These are phyloP conservation scores for Caenorhabditis sp. DNA, from an alignment of 2,888 invertebrate genomes.

Conservation along the genomic window DNA sequence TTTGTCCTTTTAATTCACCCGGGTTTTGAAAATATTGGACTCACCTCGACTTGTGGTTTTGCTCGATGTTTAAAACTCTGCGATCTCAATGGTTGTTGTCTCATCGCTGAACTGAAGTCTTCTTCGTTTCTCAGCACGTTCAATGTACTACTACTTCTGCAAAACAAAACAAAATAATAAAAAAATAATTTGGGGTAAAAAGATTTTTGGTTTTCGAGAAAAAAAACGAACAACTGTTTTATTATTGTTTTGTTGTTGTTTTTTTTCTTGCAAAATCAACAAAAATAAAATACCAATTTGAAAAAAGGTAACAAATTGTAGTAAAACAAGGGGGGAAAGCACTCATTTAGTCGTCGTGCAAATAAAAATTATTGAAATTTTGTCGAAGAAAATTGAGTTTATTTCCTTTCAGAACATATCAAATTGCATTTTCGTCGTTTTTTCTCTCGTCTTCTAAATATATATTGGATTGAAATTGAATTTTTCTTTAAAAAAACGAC, in stretches of 20 bases:
- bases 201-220: neutral
- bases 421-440: neutral
- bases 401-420: neutral
- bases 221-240: neutral
- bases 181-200: no score
- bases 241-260: neutral
- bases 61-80: conserved; percentile 68
- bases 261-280: neutral
- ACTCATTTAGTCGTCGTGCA: neutral
- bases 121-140: neutral
- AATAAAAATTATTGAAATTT: conserved; percentile 4
- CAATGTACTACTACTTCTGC: conserved; percentile 1
- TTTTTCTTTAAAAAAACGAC: no score
- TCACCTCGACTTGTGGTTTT: conserved; percentile 56
- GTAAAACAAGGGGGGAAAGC: neutral
- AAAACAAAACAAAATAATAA: neutral
- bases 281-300: neutral
- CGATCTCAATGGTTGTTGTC: conserved; percentile 52
- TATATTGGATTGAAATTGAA: no score
- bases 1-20: no score
- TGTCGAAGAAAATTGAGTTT: conserved; percentile 1
- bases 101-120: neutral
- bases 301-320: neutral
- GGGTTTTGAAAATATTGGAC: no score
- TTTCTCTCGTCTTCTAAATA: no score